Base-by-base conservation (phyloP, 2,888 invertebrate species). In the Aromia moschata region DNA sequence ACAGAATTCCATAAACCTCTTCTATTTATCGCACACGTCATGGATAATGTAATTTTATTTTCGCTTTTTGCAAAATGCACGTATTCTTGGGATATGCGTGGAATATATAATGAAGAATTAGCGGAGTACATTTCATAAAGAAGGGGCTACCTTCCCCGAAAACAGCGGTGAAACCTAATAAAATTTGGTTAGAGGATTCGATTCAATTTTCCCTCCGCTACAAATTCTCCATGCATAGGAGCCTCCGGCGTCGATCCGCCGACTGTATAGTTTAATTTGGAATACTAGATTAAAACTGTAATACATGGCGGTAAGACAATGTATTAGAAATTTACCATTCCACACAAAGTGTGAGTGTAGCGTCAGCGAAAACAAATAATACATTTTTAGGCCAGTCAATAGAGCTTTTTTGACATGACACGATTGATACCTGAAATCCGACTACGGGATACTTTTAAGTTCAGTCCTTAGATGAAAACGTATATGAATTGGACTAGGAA, bases 61-160 rank as follows among this genome's bases (percentile, higher is more conserved):
- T 46, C 30, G 17, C 18, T 46, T 46, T 36, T 46, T 33, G 43
- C 5, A n/a, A 15, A 5, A 30, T 14, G 25, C 45, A 31, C 31
- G 46, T 46, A 44, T 45, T 45, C 36, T 4, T 16, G 17, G 46
- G 11, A 46, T 36, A 33, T 33, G 46, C 46, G 33, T 33, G 3
- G 46, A 46, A 46, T 46, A 33, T 36, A 17, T 46, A 46, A 46
- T 46, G 46, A 36, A 17, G 36, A 46, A 46, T 46, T 46, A 46
- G 17, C 46, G 2, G 30, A 11, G 15, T 46, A 17, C 46, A 31
- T 15, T 11, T 17, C 46, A 17, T 17, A 36, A 25, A n/a, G n/a
- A n/a, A 36, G 33, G 16, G 38, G 10, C 16, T 12, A 15, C 33
- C 17, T 36, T n/a, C 25, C 36, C 46, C 25, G 16, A 31, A 46